Percentiles rank a stretch among this genome's conserved stretches.
Evolutionary conservation across 2,888 invertebrate species (phyloP).

Genomic region (Brachyptera putata): DNA sequence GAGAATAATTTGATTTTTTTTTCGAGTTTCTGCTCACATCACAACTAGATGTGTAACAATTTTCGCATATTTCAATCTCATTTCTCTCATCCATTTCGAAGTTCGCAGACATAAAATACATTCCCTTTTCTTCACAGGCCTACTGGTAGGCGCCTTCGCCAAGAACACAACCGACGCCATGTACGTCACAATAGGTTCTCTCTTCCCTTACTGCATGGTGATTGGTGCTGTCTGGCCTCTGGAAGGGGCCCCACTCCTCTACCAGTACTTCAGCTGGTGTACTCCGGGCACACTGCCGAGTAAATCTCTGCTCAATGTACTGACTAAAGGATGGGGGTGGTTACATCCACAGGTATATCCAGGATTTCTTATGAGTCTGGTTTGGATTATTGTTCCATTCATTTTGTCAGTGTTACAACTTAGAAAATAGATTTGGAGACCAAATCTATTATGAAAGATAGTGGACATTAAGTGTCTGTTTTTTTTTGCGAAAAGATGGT

Average conservation of each 20-base stretch:
- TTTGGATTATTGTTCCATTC: background rate
- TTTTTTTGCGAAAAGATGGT: no score
- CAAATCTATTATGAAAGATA: no score
- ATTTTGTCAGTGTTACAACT: no score
- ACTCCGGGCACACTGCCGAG: conserved; percentile 79
- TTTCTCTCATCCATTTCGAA: no score
- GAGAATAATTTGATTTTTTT: no score
- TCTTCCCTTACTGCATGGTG: conserved; percentile 82
- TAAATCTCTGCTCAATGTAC: conserved; percentile 67
- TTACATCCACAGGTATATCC: conserved; percentile 63
- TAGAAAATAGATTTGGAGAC: no score
- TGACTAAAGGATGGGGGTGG: conserved; percentile 70
- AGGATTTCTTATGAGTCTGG: conserved; percentile 59
- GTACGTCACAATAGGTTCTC: conserved; percentile 80
- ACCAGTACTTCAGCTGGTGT: conserved; percentile 58
- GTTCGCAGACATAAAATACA: no score
- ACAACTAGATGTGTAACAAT: no score
- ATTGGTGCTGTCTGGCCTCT: conserved; percentile 70
- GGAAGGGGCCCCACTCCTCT: conserved; percentile 56
- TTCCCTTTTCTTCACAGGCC: conserved; percentile 49
- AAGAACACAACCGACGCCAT: conserved; percentile 75
- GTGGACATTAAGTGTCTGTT: no score
- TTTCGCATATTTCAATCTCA: no score
- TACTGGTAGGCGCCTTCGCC: conserved; percentile 76
- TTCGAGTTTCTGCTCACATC: no score